Conservation (phyloP, 2,797 vertebrate genomes). For the Halcyon chelicuti region DNA sequence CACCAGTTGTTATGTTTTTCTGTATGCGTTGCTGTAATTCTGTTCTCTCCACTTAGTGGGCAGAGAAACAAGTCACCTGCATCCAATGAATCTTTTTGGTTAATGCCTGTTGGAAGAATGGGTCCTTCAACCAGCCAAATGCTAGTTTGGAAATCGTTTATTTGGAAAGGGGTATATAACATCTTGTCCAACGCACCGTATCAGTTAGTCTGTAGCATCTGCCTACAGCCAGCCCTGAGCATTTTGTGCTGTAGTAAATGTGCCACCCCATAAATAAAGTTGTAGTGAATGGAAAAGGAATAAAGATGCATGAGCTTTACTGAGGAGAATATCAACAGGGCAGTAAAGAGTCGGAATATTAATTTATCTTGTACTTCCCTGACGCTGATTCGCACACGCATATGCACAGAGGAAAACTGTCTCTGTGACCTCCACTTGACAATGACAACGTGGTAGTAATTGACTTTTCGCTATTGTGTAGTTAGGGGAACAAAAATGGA, state of each 20-base stretch:
- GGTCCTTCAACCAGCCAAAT: neutral
- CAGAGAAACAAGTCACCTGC: neutral
- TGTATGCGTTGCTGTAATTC: neutral
- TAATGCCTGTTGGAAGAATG: neutral
- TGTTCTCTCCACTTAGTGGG: neutral
- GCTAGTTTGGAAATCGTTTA: neutral
- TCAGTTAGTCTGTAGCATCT: neutral
- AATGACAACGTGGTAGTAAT: neutral
- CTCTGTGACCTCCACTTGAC: constrained; percentile 10
- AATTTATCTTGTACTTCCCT: neutral
- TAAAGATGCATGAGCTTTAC: neutral
- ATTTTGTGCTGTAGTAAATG: neutral
- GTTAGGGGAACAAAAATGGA: neutral
- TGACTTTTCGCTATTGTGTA: neutral
- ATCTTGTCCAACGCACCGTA: neutral
- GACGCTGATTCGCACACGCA: neutral
- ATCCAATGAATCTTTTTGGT: neutral
- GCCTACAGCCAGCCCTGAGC: neutral
- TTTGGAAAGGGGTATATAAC: neutral
- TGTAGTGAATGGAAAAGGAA: neutral
- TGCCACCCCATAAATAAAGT: neutral
- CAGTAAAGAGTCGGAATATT: neutral
- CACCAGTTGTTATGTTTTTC: neutral
- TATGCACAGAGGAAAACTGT: neutral
- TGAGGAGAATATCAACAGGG: neutral